Evolutionary conservation across 2,797 vertebrate genomes (phyloP).

Genomic region (Xenentodon cancila): DNA sequence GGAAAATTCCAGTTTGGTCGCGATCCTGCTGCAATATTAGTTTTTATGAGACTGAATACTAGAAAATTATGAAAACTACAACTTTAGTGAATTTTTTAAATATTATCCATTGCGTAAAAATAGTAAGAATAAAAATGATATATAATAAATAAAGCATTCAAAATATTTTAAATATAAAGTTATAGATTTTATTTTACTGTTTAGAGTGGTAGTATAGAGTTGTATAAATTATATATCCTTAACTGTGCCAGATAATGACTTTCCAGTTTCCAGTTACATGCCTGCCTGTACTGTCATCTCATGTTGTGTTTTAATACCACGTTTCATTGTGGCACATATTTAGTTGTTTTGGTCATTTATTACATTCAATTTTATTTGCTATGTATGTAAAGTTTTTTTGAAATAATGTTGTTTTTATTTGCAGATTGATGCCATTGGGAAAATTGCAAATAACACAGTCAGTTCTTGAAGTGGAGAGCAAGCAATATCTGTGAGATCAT

Average conservation of each 20-base stretch:
- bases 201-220: background rate
- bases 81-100: no score
- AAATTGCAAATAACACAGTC: conserved; percentile 13
- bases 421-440: conserved; percentile 51
- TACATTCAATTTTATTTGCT: background rate
- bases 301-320: background rate
- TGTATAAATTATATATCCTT: background rate
- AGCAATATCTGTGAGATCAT: conserved; percentile 38
- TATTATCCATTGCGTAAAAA: no score
- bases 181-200: background rate
- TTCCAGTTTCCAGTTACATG: conserved; percentile 23
- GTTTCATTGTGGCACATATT: background rate
- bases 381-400: background rate
- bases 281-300: conserved; percentile 17
- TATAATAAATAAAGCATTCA: no score
- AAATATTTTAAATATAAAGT: no score
- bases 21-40: no score
- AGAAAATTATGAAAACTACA: no score
- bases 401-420: conserved; percentile 46
- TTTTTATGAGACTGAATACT: no score
- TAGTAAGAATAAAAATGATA: no score
- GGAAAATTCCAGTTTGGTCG: no score
- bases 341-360: background rate
- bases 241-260: background rate
- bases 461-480: conserved; percentile 29